These are phyloP conservation scores for Regulus satrapa DNA, from an alignment of 2,113 vertebrate species.

Conservation along the genomic window DNA sequence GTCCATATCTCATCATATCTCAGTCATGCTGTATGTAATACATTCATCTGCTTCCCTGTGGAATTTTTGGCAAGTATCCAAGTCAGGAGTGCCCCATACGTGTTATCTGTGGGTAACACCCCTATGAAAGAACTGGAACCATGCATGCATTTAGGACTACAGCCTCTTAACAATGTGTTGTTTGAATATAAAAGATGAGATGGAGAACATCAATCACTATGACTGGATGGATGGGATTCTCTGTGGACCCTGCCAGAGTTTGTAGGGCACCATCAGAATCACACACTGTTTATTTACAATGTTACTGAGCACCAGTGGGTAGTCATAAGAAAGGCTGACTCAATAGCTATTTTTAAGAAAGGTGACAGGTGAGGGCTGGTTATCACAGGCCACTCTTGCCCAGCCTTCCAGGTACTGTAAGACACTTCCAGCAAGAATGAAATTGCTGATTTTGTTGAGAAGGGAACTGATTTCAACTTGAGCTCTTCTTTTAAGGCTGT, in stretches of 20 bases:
- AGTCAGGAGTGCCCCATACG: background rate
- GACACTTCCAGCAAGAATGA: background rate
- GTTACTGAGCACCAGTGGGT: conserved; percentile 21
- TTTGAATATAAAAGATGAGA: background rate
- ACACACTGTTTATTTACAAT: conserved; percentile 34
- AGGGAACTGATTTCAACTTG: background rate
- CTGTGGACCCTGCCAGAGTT: background rate
- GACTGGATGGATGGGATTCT: background rate
- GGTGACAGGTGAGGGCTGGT: conserved; percentile 23
- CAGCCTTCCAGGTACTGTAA: background rate
- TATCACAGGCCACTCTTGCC: background rate
- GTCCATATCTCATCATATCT: background rate
- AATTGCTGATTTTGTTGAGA: background rate
- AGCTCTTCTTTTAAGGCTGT: background rate
- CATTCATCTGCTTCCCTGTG: background rate
- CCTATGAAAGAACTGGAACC: background rate
- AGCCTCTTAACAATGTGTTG: background rate
- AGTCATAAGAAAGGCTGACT: conserved; percentile 31
- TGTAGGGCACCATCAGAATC: background rate
- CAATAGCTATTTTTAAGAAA: conserved; percentile 48
- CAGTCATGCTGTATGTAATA: background rate
- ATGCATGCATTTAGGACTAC: accelerated
- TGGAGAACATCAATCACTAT: background rate
- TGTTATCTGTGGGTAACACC: background rate
- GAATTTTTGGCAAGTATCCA: background rate